Evolutionary conservation across 1,140 invertebrate genomes (phyloP), one percentile per base, ranked within the genome.

Genomic region (Sesamia nonagrioides): DNA sequence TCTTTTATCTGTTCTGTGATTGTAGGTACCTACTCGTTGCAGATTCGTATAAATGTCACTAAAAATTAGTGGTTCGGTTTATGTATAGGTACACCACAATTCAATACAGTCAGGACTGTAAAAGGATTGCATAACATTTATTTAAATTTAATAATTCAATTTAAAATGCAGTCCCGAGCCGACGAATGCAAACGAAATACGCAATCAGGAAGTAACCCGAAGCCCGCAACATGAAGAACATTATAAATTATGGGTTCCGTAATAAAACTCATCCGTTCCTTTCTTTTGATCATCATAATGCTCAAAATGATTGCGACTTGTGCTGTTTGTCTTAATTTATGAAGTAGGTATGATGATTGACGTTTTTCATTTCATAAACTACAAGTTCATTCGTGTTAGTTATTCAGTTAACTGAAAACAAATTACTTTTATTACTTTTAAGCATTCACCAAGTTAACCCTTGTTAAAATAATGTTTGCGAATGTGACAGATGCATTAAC

Each of bases 131-230:
- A 15, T 7, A 40, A 61, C n/a, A 61, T 37, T 61, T 7, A 37
- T 17, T 37, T 9, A n/a, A n/a, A 33, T 60, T 6, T 15, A 35
- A 6, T 17, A 18, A 17, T 40, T n/a, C 8, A 60, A 27, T 61
- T 74, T 60, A 45, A 45, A n/a, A 45, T 45, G 42, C 48, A 35
- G 48, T 50, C 18, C 27, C 27, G 3, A 27, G 5, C 48, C 18
- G 15, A 50, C 50, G 15, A 52, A 37, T 75, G 63, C 72, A 76
- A n/a, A 58, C 52, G 11, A 50, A 76, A 80, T 76, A 80, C 82
- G 82, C 76, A 83, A 89, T 85, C 83, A 85, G 89, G 91, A 91
- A 89, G 86, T 87, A 92, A 90, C 82, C 83, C 73, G 82, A 88
- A 82, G 75, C 83, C 78, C 71, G 81, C 61, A 83, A 84, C 81